Conservation (phyloP, 2,888 invertebrate genomes). For the Tridacna crocea region DNA sequence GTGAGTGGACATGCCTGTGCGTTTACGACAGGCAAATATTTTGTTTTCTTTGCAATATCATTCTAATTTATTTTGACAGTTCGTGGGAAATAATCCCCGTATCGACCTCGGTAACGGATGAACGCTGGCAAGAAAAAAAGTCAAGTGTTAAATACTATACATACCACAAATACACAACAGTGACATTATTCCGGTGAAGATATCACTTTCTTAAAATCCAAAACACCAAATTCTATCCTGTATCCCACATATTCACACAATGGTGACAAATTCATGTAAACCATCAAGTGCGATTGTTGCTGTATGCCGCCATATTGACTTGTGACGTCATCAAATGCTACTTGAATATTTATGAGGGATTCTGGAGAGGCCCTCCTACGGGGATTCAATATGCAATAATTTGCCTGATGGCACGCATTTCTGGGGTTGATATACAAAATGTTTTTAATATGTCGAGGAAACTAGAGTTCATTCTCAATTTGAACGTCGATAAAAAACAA, state of each 20-base stretch:
- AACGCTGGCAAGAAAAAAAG: neutral
- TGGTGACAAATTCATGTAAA: neutral
- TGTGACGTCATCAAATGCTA: slow-evolving; percentile 63
- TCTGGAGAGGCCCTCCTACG: slow-evolving; percentile 22
- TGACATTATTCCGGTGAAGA: slow-evolving; percentile 67
- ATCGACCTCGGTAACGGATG: slow-evolving; percentile 6
- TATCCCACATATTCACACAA: slow-evolving; percentile 43
- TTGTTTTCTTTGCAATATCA: no score
- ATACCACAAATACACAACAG: slow-evolving; percentile 77
- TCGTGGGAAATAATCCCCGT: slow-evolving; percentile 27
- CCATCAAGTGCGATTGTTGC: slow-evolving; percentile 45
- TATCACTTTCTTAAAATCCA: slow-evolving; percentile 35
- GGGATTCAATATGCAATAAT: slow-evolving; percentile 5
- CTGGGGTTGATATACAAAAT: neutral
- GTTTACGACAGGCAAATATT: no score
- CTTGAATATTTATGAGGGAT: slow-evolving; percentile 67
- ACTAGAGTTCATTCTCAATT: neutral
- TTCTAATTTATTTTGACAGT: slow-evolving; percentile 9
- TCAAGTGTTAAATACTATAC: slow-evolving; percentile 38
- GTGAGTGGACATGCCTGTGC: no score
- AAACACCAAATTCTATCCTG: slow-evolving; percentile 28
- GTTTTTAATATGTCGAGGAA: neutral
- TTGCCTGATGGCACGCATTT: neutral
- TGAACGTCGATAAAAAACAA: no score
- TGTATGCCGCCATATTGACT: slow-evolving; percentile 59